Evolutionary conservation across 1,140 invertebrate species (phyloP).

Genomic region (Maniola jurtina): DNA sequence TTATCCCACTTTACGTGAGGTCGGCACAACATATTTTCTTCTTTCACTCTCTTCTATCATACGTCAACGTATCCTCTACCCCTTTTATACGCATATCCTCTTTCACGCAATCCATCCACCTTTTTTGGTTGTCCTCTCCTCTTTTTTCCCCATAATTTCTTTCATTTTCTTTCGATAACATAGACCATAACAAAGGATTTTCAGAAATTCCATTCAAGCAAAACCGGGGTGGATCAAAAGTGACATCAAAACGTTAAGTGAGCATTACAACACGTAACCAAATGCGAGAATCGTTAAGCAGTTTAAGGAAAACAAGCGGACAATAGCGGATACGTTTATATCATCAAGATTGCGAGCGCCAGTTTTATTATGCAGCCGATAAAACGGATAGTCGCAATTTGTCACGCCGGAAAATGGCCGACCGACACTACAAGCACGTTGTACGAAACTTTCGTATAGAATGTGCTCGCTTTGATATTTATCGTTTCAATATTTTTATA

Average conservation of each 20-base stretch:
- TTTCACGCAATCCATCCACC: no score
- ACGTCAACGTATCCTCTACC: no score
- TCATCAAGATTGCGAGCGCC: conserved; percentile 20
- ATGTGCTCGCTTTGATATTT: neutral
- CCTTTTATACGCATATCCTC: no score
- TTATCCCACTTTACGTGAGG: no score
- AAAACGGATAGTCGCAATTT: conserved; percentile 23
- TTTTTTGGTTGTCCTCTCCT: no score
- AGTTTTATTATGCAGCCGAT: conserved; percentile 24
- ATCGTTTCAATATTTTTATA: neutral
- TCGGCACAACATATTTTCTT: no score
- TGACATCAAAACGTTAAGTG: neutral
- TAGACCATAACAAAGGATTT: no score
- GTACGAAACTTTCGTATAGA: conserved; percentile 1
- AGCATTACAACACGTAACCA: neutral
- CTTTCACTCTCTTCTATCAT: no score
- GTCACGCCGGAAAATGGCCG: conserved; percentile 20
- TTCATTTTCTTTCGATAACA: no score
- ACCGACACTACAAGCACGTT: conserved; percentile 16
- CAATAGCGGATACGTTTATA: conserved; percentile 19
- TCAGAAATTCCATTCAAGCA: no score
- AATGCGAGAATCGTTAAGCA: neutral
- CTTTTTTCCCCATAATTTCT: no score
- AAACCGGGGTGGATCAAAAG: no score
- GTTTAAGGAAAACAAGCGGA: conserved; percentile 1